Evolutionary conservation across 2,797 vertebrate genomes (phyloP).

Genomic region (Erethizon dorsatum): DNA sequence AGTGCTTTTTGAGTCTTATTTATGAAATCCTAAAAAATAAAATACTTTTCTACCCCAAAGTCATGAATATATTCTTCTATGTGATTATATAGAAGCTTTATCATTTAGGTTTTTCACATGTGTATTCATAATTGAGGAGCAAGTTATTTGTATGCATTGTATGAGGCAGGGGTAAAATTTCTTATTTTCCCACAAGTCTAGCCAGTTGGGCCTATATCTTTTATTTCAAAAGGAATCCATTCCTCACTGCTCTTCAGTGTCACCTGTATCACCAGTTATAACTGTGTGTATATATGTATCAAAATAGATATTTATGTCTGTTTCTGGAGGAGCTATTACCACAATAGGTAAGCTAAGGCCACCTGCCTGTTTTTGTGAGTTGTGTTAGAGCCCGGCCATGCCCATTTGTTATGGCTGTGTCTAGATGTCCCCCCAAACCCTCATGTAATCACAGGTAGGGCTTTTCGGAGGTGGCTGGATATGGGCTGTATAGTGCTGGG

Average conservation of each 20-base stretch:
- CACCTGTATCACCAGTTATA: neutral
- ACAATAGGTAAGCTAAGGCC: neutral
- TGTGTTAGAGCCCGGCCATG: neutral
- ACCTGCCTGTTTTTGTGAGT: neutral
- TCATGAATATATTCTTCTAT: conserved; percentile 35
- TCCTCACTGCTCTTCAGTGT: neutral
- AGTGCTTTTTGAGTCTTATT: conserved; percentile 50
- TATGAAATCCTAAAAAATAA: neutral
- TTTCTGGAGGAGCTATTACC: conserved; percentile 41
- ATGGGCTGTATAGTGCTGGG: neutral
- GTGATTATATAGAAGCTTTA: conserved; percentile 4
- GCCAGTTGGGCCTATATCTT: neutral
- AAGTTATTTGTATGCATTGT: conserved; percentile 50
- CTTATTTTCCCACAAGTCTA: neutral
- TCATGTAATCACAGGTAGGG: neutral
- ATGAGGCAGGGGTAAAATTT: conserved; percentile 49
- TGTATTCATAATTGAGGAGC: conserved; percentile 12
- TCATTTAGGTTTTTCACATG: conserved; percentile 46
- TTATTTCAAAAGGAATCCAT: conserved; percentile 9
- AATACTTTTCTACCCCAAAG: conserved; percentile 6
- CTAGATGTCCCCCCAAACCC: neutral
- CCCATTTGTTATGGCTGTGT: neutral
- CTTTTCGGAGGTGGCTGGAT: neutral
- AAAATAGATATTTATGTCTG: neutral
- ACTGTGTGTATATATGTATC: neutral